Conservation (phyloP, 2,797 vertebrate genomes). For the Argya squamiceps region DNA sequence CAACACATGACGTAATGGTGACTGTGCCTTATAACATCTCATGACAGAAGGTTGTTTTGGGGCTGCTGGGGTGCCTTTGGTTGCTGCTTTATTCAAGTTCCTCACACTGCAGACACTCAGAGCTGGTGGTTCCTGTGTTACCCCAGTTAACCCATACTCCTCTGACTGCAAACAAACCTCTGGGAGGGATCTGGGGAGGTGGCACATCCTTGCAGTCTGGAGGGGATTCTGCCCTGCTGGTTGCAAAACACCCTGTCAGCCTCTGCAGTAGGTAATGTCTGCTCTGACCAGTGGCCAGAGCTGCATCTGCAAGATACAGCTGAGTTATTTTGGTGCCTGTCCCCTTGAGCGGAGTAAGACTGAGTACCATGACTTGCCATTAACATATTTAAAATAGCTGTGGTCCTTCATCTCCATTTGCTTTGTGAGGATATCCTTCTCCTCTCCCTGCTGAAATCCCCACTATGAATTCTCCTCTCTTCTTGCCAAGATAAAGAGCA, state of each 20-base stretch:
- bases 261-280: slow-evolving; percentile 68
- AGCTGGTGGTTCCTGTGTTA: not conserved
- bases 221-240: not conserved
- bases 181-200: not conserved
- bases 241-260: not conserved
- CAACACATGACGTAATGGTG: slow-evolving; percentile 6
- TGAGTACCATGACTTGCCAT: slow-evolving; percentile 32
- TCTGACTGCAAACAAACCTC: not conserved
- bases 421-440: slow-evolving; percentile 51
- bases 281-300: slow-evolving; percentile 71
- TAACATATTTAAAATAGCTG: slow-evolving; percentile 61
- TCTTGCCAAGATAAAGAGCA: slow-evolving; percentile 65
- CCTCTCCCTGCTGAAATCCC: slow-evolving; percentile 42
- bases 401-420: slow-evolving; percentile 58
- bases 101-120: not conserved
- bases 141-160: not conserved
- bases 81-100: not conserved
- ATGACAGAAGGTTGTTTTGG: not conserved
- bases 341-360: slow-evolving; percentile 36
- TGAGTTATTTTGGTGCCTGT: slow-evolving; percentile 70
- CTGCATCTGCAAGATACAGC: slow-evolving; percentile 73
- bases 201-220: not conserved
- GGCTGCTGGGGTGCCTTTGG: not conserved
- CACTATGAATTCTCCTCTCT: slow-evolving; percentile 25
- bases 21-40: not conserved